A percentile compares a stretch with the other conserved stretches of the same genome.
Conservation (phyloP, 2,113 vertebrate species). For the Halcyon malimbica region DNA sequence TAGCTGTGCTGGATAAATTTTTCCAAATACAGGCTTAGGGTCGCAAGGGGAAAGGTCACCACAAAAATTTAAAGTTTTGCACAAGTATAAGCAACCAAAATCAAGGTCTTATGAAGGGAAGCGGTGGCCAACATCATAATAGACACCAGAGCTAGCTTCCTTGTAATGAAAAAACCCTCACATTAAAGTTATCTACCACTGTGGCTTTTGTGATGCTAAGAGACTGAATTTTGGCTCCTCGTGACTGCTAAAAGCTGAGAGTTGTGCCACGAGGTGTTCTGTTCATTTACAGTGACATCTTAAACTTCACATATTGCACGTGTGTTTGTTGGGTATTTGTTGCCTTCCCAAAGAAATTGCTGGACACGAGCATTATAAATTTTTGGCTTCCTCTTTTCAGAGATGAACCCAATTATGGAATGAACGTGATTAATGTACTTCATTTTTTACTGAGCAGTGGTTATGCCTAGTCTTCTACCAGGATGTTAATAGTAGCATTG, state of each 20-base stretch:
- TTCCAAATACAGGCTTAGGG: background rate
- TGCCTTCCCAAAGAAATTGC: background rate
- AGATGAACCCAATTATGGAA: background rate
- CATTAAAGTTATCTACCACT: background rate
- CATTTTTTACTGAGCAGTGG: background rate
- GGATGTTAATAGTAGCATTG: background rate
- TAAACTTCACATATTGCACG: background rate
- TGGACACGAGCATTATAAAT: background rate
- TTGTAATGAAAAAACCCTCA: background rate
- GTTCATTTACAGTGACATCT: background rate
- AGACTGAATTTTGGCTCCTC: background rate
- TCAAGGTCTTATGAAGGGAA: background rate
- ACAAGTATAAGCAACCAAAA: background rate
- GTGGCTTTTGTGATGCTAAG: background rate
- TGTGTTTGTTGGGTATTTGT: background rate
- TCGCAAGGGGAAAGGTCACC: background rate
- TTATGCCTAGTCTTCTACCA: background rate
- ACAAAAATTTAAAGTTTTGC: background rate
- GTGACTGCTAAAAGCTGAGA: background rate
- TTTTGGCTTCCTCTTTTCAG: background rate
- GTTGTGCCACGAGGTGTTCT: background rate
- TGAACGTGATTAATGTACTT: background rate
- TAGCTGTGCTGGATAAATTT: background rate
- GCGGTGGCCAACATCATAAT: accelerated
- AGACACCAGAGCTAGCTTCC: background rate